Conservation (phyloP, 1,140 invertebrate species). For the Heliconius melpomene region DNA sequence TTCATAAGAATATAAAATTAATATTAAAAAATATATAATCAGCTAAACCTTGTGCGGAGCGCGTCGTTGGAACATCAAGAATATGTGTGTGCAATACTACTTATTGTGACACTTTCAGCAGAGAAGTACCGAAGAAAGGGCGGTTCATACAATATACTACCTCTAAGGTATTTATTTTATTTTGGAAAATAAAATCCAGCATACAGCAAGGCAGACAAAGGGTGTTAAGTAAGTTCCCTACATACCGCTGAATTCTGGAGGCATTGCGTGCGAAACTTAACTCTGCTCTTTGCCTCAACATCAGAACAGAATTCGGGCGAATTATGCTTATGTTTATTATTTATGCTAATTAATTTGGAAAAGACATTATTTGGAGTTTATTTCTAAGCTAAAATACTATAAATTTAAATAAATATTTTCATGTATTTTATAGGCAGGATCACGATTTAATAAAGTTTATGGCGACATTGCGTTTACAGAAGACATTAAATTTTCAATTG, state of each 20-base stretch:
- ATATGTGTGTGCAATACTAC: constrained; percentile 54
- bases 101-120: constrained; percentile 49
- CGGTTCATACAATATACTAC: constrained; percentile 45
- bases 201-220: too few species aligned
- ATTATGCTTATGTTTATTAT: too few species aligned
- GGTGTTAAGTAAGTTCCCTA: too few species aligned
- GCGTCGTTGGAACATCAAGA: constrained; percentile 34
- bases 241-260: too few species aligned
- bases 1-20: background rate
- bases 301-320: too few species aligned
- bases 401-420: too few species aligned
- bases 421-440: background rate
- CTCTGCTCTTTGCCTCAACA: too few species aligned
- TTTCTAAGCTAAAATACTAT: too few species aligned
- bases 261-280: too few species aligned
- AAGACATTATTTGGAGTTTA: too few species aligned
- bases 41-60: constrained; percentile 43
- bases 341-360: too few species aligned
- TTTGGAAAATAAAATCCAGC: too few species aligned
- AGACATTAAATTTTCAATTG: background rate
- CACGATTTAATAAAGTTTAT: background rate
- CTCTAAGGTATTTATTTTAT: constrained; percentile 40
- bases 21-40: background rate
- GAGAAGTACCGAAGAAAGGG: constrained; percentile 26
- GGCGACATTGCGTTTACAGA: background rate